Percentiles rank a stretch among this genome's conserved stretches.
These are phyloP conservation scores for Philereme transversata DNA, from an alignment of 2,888 invertebrate genomes.

Conservation along the genomic window DNA sequence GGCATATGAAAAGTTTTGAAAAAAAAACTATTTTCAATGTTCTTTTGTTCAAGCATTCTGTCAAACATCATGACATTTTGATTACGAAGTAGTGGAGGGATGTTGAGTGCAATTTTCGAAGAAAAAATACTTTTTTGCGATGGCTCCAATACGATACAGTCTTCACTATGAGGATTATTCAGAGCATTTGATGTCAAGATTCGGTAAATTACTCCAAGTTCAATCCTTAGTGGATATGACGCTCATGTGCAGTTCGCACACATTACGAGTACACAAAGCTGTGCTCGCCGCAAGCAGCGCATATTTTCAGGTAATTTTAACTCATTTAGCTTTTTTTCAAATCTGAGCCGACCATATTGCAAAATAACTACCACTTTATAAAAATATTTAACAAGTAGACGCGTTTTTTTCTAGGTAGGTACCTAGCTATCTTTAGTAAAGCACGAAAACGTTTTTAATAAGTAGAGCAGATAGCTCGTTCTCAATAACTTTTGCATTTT, in stretches of 20 bases:
- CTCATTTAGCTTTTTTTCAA: too few relatives aligned
- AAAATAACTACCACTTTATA: too few relatives aligned
- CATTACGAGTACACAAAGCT: constrained; percentile 89
- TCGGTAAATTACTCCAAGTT: constrained; percentile 88
- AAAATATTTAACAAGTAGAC: too few relatives aligned
- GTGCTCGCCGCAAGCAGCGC: constrained; percentile 89
- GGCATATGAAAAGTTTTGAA: constrained; percentile 7
- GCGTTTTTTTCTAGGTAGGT: too few relatives aligned
- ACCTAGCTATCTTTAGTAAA: too few relatives aligned
- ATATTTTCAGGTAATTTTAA: constrained; percentile 85
- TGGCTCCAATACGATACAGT: constrained; percentile 84
- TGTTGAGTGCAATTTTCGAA: constrained; percentile 31
- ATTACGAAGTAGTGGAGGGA: constrained; percentile 15
- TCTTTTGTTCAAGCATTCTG: constrained; percentile 22
- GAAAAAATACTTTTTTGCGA: constrained; percentile 42
- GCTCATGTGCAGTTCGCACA: constrained; percentile 89
- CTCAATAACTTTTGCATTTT: too few relatives aligned
- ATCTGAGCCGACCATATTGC: too few relatives aligned
- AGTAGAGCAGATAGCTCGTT: too few relatives aligned
- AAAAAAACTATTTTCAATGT: constrained; percentile 12
- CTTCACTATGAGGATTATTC: constrained; percentile 89
- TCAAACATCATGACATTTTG: constrained; percentile 29
- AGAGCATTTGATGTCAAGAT: constrained; percentile 86
- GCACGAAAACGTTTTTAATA: too few relatives aligned
- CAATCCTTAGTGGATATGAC: constrained; percentile 90